Percentiles rank a stretch among this genome's conserved stretches.
Conservation (phyloP, 2,797 vertebrate species). For the Oreochromis mossambicus region DNA sequence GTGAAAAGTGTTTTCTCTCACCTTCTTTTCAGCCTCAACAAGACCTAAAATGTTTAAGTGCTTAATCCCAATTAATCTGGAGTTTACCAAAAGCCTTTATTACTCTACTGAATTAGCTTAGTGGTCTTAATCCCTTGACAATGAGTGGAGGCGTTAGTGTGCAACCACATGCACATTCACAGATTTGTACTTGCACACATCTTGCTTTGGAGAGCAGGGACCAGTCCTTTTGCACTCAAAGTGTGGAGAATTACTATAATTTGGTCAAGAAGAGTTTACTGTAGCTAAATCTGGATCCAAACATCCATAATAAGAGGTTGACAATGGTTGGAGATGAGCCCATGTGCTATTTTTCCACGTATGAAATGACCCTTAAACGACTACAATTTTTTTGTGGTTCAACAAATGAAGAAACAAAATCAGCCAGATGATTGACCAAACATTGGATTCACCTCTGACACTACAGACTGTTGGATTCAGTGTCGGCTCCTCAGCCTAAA, state of each 20-base stretch:
- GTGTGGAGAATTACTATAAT: background rate
- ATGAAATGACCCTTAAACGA: background rate
- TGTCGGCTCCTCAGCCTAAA: background rate
- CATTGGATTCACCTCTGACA: background rate
- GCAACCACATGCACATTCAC: background rate
- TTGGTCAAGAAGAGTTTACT: background rate
- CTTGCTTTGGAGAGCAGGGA: background rate
- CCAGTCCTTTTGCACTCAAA: background rate
- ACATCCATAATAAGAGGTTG: background rate
- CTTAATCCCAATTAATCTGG: constrained; percentile 73
- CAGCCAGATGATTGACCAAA: background rate
- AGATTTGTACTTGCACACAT: background rate
- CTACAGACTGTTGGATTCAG: background rate
- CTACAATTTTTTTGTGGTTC: background rate
- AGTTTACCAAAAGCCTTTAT: constrained; percentile 62
- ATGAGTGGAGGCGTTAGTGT: constrained; percentile 4
- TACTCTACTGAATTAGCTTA: constrained; percentile 57
- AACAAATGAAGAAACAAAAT: background rate
- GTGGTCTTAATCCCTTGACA: constrained; percentile 57
- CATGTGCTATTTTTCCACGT: background rate
- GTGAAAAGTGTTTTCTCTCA: constrained; percentile 25
- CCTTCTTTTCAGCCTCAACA: constrained; percentile 23
- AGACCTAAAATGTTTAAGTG: constrained; percentile 57
- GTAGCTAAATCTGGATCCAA: background rate
- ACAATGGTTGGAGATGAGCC: background rate